These are phyloP conservation scores for Crotalus helleri DNA, from an alignment of 2,113 vertebrate species.

Conservation along the genomic window DNA sequence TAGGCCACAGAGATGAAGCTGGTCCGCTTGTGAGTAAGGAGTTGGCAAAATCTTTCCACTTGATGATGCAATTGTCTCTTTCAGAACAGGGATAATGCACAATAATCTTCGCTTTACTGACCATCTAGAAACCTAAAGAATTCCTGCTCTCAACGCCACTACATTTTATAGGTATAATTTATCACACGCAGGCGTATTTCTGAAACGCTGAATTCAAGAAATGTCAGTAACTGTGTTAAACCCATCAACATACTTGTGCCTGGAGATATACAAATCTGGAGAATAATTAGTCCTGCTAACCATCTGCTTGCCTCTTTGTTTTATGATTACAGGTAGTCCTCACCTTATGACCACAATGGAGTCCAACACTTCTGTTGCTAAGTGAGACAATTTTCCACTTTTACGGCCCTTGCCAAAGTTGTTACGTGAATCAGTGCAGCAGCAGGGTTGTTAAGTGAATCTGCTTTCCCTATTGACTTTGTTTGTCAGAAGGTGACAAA, in stretches of 20 bases:
- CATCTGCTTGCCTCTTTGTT: background rate
- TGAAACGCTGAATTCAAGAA: background rate
- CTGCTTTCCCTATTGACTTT: background rate
- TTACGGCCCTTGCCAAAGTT: background rate
- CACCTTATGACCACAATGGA: background rate
- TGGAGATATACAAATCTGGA: background rate
- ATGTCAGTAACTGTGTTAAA: background rate
- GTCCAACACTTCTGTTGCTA: background rate
- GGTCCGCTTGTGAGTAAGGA: background rate
- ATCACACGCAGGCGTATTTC: background rate
- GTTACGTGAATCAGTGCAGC: background rate
- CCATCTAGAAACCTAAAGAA: background rate
- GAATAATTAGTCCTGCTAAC: background rate
- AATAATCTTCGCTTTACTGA: background rate
- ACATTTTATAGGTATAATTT: background rate
- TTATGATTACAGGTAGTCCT: background rate
- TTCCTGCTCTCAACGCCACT: background rate
- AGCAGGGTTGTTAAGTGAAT: background rate
- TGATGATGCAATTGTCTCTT: background rate
- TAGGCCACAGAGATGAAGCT: background rate
- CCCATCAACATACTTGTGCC: background rate
- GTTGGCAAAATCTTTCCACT: background rate
- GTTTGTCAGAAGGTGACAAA: background rate
- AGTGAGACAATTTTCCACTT: background rate
- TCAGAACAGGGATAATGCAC: background rate